These are phyloP conservation scores for Chaenocephalus aceratus DNA, from an alignment of 2,113 vertebrate genomes.

Conservation along the genomic window DNA sequence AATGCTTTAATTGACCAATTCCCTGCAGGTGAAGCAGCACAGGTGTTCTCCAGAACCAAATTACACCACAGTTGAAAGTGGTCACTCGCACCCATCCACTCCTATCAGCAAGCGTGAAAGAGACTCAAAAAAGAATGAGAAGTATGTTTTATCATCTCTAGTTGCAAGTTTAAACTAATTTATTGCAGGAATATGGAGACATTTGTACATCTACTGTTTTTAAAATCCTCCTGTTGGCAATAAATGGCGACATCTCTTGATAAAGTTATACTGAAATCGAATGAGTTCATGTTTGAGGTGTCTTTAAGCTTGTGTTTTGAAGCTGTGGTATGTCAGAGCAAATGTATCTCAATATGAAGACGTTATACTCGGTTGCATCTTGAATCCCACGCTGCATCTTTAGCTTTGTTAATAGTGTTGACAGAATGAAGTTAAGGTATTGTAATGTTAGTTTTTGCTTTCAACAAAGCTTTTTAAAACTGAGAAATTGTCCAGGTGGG, in stretches of 20 bases:
- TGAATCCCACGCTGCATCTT: not conserved
- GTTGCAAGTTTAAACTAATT: not conserved
- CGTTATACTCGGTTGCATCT: not conserved
- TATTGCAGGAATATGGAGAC: not conserved
- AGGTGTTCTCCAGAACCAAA: not conserved
- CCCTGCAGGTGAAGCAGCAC: too few species aligned
- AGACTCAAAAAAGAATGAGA: too few species aligned
- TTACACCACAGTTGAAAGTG: not conserved
- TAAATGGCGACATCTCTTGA: not conserved
- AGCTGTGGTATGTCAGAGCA: not conserved
- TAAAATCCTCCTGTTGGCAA: not conserved
- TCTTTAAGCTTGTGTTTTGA: not conserved
- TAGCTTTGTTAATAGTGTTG: not conserved
- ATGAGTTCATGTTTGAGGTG: not conserved
- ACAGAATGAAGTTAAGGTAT: too few species aligned
- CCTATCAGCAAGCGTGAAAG: too few species aligned
- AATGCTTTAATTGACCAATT: not conserved
- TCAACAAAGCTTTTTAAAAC: slow-evolving; percentile 10
- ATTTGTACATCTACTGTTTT: not conserved
- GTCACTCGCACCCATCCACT: not conserved
- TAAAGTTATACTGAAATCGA: not conserved
- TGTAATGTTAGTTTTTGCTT: not conserved
- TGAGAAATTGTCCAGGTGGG: slow-evolving; percentile 36
- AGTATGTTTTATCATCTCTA: not conserved
- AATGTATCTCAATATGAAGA: slow-evolving; percentile 13